Conservation (phyloP, 2,888 invertebrate genomes). For the Craniophora ligustri region DNA sequence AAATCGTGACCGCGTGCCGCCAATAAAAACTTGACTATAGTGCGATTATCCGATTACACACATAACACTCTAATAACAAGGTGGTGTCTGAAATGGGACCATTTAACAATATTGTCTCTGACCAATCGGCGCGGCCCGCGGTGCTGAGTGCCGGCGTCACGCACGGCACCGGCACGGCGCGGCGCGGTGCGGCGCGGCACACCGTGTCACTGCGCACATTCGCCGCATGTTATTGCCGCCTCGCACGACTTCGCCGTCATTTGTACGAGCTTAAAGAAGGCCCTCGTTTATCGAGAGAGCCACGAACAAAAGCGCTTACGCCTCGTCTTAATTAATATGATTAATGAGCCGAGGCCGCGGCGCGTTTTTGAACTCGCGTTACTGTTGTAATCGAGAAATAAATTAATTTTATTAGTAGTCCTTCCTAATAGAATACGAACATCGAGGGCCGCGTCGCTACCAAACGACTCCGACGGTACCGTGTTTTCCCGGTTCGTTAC, state of each 20-base stretch:
- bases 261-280: conserved; percentile 68
- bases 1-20: conserved; percentile 74
- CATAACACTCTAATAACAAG: conserved; percentile 72
- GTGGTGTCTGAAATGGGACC: conserved; percentile 62
- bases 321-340: conserved; percentile 88
- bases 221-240: conserved; percentile 61
- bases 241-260: conserved; percentile 70
- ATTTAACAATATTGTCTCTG: conserved; percentile 76
- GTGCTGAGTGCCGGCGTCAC: conserved; percentile 50
- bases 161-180: conserved; percentile 31
- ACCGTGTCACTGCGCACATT: conserved; percentile 57
- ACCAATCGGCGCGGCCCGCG: conserved; percentile 59
- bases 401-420: conserved; percentile 87
- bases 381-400: conserved; percentile 87
- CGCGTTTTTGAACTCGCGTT: conserved; percentile 82
- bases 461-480: conserved; percentile 64
- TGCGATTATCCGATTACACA: conserved; percentile 76
- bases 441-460: conserved; percentile 65
- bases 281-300: conserved; percentile 77
- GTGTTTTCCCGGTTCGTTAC: conserved; percentile 76
- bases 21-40: conserved; percentile 58
- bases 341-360: conserved; percentile 83
- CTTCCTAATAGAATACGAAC: conserved; percentile 83
- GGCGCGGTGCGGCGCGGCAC: conserved; percentile 11
- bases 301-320: conserved; percentile 83